phyloP scores from a whole-genome alignment of 2,113 vertebrate species.

The Cynopterus brachyotis region DNA sequence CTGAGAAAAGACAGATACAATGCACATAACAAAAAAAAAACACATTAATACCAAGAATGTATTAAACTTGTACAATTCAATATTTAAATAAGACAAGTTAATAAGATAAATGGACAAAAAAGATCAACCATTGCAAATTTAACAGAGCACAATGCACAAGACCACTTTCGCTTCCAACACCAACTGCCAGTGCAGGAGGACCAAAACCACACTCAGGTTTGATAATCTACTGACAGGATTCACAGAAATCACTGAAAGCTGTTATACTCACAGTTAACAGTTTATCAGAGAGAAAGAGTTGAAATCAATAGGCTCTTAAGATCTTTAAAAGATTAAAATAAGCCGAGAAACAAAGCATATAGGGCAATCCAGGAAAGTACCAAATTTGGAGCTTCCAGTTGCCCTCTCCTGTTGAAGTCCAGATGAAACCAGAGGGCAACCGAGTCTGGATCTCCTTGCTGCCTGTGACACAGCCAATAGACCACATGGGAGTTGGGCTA shows the following conservation, averaged over 20 bases:
- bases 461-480: too few species aligned
- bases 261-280: not conserved
- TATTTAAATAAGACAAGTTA: not conserved
- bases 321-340: not conserved
- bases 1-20: not conserved
- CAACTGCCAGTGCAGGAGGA: too few species aligned
- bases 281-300: not conserved
- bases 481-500: too few species aligned
- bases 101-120: not conserved
- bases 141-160: not conserved
- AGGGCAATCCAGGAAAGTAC: not conserved
- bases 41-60: not conserved
- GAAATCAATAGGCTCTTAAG: not conserved
- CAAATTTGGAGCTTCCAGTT: not conserved
- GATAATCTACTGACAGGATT: not conserved
- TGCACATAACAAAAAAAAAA: not conserved
- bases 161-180: not conserved
- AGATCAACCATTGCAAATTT: not conserved
- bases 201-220: not conserved
- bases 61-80: not conserved
- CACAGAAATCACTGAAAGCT: not conserved
- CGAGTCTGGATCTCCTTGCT: too few species aligned
- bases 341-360: not conserved
- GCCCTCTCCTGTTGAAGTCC: not conserved
- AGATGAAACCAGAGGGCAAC: too few species aligned